phyloP scores from a whole-genome alignment of 2,797 vertebrate genomes.

The Epinephelus malabaricus region DNA sequence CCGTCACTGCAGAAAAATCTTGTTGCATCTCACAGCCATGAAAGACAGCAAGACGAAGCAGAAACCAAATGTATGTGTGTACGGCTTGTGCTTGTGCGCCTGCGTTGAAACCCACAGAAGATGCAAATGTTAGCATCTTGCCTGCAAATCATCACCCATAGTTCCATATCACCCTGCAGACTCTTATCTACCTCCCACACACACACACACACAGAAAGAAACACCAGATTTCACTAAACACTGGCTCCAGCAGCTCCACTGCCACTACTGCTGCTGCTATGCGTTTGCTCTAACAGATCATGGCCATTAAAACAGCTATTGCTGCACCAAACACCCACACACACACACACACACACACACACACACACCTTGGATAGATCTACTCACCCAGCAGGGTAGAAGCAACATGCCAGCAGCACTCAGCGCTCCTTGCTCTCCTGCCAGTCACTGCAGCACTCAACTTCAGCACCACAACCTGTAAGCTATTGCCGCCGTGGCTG shows the following conservation, averaged over 20 bases:
- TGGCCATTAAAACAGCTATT: conserved; percentile 79
- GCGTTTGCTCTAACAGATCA: conserved; percentile 75
- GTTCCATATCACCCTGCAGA: conserved; percentile 54
- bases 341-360: conserved; percentile 35
- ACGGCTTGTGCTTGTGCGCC: not conserved
- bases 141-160: conserved; percentile 65
- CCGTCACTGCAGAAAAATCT: conserved; percentile 15
- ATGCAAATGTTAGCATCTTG: conserved; percentile 51
- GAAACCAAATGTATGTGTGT: conserved; percentile 25
- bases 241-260: conserved; percentile 59
- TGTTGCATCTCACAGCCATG: conserved; percentile 20
- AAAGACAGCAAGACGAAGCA: conserved; percentile 29
- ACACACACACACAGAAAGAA: conserved; percentile 41
- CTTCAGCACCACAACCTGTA: conserved; percentile 75
- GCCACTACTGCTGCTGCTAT: conserved; percentile 63
- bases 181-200: conserved; percentile 32
- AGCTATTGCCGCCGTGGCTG: conserved; percentile 46
- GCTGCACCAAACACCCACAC: conserved; percentile 72
- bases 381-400: conserved; percentile 77
- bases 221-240: conserved; percentile 54
- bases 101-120: conserved; percentile 27
- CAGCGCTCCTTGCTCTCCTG: conserved; percentile 61
- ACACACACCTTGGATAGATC: conserved; percentile 62
- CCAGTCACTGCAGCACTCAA: conserved; percentile 77
- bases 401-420: conserved; percentile 79